Base-by-base conservation (phyloP, 37 sponge, comb jelly and placozoan species). In the Diacarnus erythraeanus region DNA sequence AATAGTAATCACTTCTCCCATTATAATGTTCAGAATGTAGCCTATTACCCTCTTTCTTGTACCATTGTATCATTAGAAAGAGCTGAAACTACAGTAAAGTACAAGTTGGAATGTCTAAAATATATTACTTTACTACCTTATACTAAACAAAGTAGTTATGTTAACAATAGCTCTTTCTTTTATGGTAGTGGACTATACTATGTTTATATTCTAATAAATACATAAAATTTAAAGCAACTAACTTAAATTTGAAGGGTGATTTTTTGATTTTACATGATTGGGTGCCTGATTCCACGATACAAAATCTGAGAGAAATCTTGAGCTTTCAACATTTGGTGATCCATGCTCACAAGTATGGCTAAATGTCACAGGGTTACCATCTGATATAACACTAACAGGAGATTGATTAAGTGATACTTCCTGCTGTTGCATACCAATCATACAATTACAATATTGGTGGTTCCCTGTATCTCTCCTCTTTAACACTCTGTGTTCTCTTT, bases 401-500 rank as follows among this genome's bases (percentile, higher is more conserved):
- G 6, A 15, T 47, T 47, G 6, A 15, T 47, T 47, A 12, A 47
- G 12, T 47, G 51, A 47, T 12, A n/a, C n/a, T n/a, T 47, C 10
- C 12, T 6, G 51, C 51, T 6, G 12, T 47, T 47, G 10, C 12
- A 12, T 12, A 6, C 6, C 51, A 47, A 65, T 30, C 66, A 34
- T 65, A 65, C 66, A 65, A 30, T 65, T 30, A 35, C 66, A 65
- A 35, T 65, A 65, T 35, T 30, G 29, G 34, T 31, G 9, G 66
- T 65, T 2, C 34, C 33, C 66, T 8, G 66, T 65, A 30, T 65
- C 34, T 30, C 66, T 65, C 66, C 66, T 65, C 17, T 65, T 31
- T 30, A 31, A 10, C 12, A 47, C 51, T 12, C 12, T 47, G 51
- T 47, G 6, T 12, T 47, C 10, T 12, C 51, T 12, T 15, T 47